Percentiles rank a stretch among this genome's conserved stretches.
These are phyloP conservation scores for Odontomachus brunneus DNA, from an alignment of 1,140 invertebrate species.

Conservation along the genomic window DNA sequence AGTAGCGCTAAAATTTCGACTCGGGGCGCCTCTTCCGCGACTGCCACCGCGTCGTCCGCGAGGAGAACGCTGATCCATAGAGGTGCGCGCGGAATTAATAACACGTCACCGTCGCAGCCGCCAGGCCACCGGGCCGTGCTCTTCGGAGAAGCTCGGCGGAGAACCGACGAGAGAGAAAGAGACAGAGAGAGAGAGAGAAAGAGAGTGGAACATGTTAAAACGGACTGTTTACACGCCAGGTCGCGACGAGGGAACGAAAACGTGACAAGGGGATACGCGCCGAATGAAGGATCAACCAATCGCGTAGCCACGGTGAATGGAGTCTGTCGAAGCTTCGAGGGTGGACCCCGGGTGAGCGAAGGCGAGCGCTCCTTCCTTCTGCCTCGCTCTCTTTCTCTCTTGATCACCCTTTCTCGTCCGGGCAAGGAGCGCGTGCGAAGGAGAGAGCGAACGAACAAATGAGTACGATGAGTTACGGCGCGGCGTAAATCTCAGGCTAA, in stretches of 20 bases:
- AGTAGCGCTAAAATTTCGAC: no score
- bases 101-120: conserved; percentile 19
- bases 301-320: conserved; percentile 72
- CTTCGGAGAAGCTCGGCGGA: conserved; percentile 17
- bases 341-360: conserved; percentile 51
- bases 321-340: conserved; percentile 72
- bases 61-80: not conserved
- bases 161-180: conserved; percentile 4
- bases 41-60: no score
- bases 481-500: conserved; percentile 85
- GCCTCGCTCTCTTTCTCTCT: not conserved
- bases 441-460: conserved; percentile 82
- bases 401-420: not conserved
- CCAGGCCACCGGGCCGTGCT: conserved; percentile 25
- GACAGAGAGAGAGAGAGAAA: no score
- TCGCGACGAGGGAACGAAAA: conserved; percentile 60
- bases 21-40: no score
- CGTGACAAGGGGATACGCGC: conserved; percentile 54
- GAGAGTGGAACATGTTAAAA: conserved; percentile 31
- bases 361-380: not conserved
- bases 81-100: conserved; percentile 42
- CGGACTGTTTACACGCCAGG: conserved; percentile 43
- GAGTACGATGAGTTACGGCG: conserved; percentile 86
- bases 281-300: conserved; percentile 73
- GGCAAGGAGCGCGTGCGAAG: conserved; percentile 15